A percentile compares a stretch with the other conserved stretches of the same genome.
Evolutionary conservation across 2,888 invertebrate species (phyloP).

Genomic region (Microctonus hyperodae): DNA sequence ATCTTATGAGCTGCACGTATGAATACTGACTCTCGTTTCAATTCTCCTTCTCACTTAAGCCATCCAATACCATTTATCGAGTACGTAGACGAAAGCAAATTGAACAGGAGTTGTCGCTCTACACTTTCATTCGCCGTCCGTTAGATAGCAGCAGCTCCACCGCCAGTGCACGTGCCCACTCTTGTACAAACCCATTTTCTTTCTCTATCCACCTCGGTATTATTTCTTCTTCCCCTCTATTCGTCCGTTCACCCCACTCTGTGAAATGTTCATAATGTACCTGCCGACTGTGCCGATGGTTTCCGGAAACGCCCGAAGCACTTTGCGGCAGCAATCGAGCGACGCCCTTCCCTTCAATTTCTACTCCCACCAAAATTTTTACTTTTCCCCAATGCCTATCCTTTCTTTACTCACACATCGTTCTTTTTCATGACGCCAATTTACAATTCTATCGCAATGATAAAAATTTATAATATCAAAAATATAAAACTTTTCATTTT

Average conservation of each 20-base stretch:
- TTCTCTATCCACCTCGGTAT: not conserved
- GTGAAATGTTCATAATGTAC: slow-evolving; percentile 35
- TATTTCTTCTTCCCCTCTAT: not conserved
- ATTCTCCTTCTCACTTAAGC: not conserved
- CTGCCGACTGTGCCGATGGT: slow-evolving; percentile 44
- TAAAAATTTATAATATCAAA: not conserved
- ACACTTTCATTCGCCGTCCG: slow-evolving; percentile 29
- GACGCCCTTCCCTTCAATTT: slow-evolving; percentile 43
- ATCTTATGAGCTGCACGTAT: not conserved
- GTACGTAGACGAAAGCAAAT: slow-evolving; percentile 28
- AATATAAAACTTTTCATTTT: not conserved
- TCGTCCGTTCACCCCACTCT: not conserved
- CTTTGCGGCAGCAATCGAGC: slow-evolving; percentile 49
- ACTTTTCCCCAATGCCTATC: not conserved
- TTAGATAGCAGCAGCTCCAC: slow-evolving; percentile 48
- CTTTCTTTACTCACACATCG: not conserved
- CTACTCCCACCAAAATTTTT: not conserved
- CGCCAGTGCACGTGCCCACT: slow-evolving; percentile 42
- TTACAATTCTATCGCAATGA: not conserved
- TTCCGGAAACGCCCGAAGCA: slow-evolving; percentile 47
- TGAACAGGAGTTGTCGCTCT: slow-evolving; percentile 19
- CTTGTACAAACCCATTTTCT: not conserved
- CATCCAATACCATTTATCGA: slow-evolving; percentile 23
- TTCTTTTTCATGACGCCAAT: not conserved
- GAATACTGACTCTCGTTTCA: not conserved